phyloP scores from a whole-genome alignment of 37 sponge, comb jelly and placozoan genomes.

The Petrosia ficiformis region DNA sequence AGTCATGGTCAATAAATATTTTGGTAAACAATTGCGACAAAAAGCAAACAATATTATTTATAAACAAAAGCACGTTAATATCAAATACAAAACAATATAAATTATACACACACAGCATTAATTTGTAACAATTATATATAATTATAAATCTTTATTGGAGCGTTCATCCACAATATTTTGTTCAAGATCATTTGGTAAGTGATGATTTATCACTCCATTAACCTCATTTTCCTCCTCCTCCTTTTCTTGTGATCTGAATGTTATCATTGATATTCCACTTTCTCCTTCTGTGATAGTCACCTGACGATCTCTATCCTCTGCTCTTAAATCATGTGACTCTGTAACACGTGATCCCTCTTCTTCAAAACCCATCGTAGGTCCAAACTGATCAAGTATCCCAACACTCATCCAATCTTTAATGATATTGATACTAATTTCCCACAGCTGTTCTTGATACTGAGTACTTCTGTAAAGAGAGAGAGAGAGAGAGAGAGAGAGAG shows the following conservation, averaged over 20 bases:
- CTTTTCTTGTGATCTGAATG: background rate
- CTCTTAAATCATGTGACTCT: background rate
- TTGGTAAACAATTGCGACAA: no score
- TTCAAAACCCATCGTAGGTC: background rate
- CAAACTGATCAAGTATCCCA: constrained; percentile 5
- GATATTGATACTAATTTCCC: constrained; percentile 19
- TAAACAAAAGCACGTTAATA: no score
- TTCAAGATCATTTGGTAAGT: no score
- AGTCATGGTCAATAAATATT: no score
- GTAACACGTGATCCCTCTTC: background rate
- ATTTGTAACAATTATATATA: no score
- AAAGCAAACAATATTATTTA: no score
- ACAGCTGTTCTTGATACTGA: constrained; percentile 21
- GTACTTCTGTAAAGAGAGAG: background rate
- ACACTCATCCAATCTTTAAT: constrained; percentile 14
- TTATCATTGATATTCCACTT: background rate
- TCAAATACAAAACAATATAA: no score
- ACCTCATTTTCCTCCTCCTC: background rate
- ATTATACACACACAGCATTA: no score
- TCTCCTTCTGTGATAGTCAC: background rate
- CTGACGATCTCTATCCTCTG: background rate
- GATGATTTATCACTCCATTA: no score
- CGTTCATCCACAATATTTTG: no score
- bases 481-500: background rate
- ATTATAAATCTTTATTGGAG: no score